Base-by-base conservation (phyloP, 2,888 invertebrate genomes). In the Ochropacha duplaris region DNA sequence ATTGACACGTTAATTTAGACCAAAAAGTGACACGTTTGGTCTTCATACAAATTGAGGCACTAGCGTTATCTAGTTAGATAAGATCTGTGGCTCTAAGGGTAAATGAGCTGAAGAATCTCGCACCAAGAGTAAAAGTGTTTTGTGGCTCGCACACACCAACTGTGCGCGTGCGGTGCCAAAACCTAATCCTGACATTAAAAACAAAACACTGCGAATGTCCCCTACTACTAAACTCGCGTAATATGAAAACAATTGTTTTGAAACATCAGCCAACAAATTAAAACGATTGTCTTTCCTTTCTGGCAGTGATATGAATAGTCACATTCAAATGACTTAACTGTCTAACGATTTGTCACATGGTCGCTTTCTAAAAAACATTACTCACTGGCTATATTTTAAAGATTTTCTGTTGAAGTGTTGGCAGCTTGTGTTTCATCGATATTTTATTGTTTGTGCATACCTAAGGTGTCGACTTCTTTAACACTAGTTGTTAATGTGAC, bases 301-400 rank as follows among this genome's bases (percentile, higher is more conserved):
- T 44, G 44, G 44, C 44, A 44, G 16, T 19, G 19, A n/a, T 44
- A 44, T 44, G 16, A 44, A 14, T 5, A 14, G 44, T 44, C 44
- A 44, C 44, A 44, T 44, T 44, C 44, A 44, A 44, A 44, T 19
- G 44, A 44, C 39, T 19, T 44, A 44, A 44, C 44, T 19, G 44
- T 44, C 44, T 19, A 19, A 49, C 51, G 16, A 57, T 50, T 54
- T 55, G 54, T 52, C 54, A 54, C 57, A 44, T 31, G 31, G 31
- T 31, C 26, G 49, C 50, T 54, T 19, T 22, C 54, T 58, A 58
- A 60, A 56, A 55, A 68, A 64, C 66, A 67, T 66, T 58, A 63
- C 57, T 55, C 44, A 44, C 19, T 44, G 19, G 16, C 9, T n/a
- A 19, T 19, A 44, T 44, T 44, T 44, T 9, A 19, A n/a, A 9